Evolutionary conservation across 2,113 vertebrate species (phyloP), one percentile per base, ranked within the genome.

Genomic region (Mastomys coucha): DNA sequence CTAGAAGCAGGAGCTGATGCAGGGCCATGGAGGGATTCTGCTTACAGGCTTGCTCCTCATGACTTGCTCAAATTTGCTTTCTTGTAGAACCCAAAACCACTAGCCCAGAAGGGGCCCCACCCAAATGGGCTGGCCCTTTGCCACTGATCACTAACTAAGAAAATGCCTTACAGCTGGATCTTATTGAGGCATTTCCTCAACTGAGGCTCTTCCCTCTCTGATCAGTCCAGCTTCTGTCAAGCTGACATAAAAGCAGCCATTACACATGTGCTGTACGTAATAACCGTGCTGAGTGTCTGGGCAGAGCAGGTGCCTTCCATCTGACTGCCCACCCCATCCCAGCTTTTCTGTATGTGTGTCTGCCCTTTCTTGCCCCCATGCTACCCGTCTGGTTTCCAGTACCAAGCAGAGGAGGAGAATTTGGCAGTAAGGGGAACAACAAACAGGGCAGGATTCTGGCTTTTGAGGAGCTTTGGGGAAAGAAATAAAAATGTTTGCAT

Each of bases 401-500:
- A 31, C 2, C 58, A 85, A 19, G 14, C 14, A n/a, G n/a, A n/a
- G 6, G 6, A 28, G 7, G 56, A 60, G 80, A 33, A 42, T 63
- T 28, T 63, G 56, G 22, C 1, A 60, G 12, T 60, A 60, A 82
- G 39, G 17, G 56, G 20, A 45, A 39, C 17, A 65, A 45, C 4
- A 4, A 93, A 33, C 22, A 5, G 20, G 45, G 0, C 9, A 9
- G 31, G 6, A 45, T 24, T 84, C 20, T n/a, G 70, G 20, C n/a
- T 90, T 91, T 39, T 82, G 58, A 93, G 73, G n/a, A 58, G 17
- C 89, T 58, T 49, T 82, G 33, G 60, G 42, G 87, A 96, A 92
- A 91, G 53, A 92, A 45, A 92, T 49, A 67, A 26, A 24, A 77
- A 89, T 72, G 36, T 70, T 89, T 80, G 76, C n/a, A 22, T 19